Evolutionary conservation across 2,888 invertebrate genomes (phyloP).

Genomic region (Peribatodes rhomboidaria): DNA sequence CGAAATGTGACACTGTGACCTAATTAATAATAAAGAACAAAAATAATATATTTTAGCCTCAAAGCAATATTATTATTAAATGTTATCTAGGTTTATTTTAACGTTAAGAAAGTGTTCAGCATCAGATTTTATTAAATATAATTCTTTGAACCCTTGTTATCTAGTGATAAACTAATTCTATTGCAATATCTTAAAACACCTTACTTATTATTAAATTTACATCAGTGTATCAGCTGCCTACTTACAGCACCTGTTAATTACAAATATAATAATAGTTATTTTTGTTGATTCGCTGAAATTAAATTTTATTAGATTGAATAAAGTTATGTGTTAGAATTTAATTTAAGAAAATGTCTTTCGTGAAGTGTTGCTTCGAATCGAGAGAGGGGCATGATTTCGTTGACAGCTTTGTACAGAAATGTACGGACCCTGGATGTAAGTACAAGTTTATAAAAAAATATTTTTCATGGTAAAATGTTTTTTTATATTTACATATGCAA

Average conservation of each 20-base stretch:
- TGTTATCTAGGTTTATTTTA: slow-evolving; percentile 17
- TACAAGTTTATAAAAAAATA: slow-evolving; percentile 61
- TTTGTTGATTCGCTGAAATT: not conserved
- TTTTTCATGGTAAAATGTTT: no score
- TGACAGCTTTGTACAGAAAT: slow-evolving; percentile 92
- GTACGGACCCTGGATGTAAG: slow-evolving; percentile 94
- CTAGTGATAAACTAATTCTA: slow-evolving; percentile 45
- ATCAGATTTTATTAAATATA: slow-evolving; percentile 12
- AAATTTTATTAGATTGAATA: not conserved
- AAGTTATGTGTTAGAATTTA: slow-evolving; percentile 24
- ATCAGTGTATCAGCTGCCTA: not conserved
- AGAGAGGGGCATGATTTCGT: slow-evolving; percentile 91
- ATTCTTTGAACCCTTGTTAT: slow-evolving; percentile 40
- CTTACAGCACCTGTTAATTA: not conserved
- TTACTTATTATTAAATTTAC: not conserved
- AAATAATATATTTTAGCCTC: slow-evolving; percentile 49
- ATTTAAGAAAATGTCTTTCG: slow-evolving; percentile 86
- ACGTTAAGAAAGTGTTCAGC: slow-evolving; percentile 15
- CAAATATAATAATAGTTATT: not conserved
- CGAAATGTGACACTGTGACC: slow-evolving; percentile 71
- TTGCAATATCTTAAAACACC: slow-evolving; percentile 38
- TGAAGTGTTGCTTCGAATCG: slow-evolving; percentile 93
- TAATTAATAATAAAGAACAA: slow-evolving; percentile 56
- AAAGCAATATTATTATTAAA: slow-evolving; percentile 20
- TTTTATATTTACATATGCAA: not conserved